Evolutionary conservation across 2,888 invertebrate species (phyloP).

Genomic region (Amphipoea lucens): DNA sequence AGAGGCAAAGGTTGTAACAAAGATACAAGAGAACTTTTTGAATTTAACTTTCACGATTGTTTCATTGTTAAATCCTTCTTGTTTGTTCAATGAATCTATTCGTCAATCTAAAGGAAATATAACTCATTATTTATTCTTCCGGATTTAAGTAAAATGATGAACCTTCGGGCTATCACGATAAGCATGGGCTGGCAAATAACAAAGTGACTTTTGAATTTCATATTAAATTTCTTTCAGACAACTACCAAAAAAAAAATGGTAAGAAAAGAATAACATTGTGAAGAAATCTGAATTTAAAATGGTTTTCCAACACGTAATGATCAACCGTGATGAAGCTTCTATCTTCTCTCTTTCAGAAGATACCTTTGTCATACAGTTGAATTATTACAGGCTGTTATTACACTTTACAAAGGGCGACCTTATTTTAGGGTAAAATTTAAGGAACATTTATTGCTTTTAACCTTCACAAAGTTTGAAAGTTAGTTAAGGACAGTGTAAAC

Average conservation of each 20-base stretch:
- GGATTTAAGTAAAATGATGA: background rate
- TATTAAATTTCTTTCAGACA: background rate
- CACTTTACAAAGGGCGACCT: background rate
- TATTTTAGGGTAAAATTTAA: background rate
- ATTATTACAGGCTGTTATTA: background rate
- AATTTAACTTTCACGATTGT: constrained; percentile 36
- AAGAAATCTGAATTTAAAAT: background rate
- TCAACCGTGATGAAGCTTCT: background rate
- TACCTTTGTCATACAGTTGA: background rate
- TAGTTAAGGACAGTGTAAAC: constrained; percentile 5
- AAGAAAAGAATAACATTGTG: background rate
- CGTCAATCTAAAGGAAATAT: background rate
- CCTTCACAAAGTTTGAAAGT: background rate
- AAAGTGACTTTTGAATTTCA: background rate
- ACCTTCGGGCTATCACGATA: background rate
- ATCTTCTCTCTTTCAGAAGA: background rate
- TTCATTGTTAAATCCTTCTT: constrained; percentile 29
- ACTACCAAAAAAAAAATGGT: background rate
- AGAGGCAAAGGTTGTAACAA: background rate
- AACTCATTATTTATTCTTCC: background rate
- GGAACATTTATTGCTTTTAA: background rate
- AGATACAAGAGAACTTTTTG: constrained; percentile 43
- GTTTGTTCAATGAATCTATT: constrained; percentile 7
- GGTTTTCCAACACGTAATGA: background rate
- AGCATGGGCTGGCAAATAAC: background rate